Percentiles rank a stretch among this genome's conserved stretches.
Conservation (phyloP, 1,140 invertebrate species). For the Micrasema minimum region DNA sequence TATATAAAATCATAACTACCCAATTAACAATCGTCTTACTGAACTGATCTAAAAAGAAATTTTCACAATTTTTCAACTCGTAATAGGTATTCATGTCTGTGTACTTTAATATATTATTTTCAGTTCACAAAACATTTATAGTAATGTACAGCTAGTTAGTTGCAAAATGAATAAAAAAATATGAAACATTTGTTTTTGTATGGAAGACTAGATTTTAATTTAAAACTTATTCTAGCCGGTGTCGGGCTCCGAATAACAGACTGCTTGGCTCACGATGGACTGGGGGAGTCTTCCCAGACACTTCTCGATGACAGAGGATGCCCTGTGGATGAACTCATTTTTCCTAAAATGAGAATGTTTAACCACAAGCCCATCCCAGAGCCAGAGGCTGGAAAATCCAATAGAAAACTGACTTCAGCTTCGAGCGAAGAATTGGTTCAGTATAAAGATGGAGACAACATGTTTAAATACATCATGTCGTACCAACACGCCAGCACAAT, state of each 20-base stretch:
- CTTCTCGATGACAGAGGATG: constrained; percentile 77
- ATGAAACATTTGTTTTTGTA: no score
- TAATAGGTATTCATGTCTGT: no score
- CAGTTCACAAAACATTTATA: no score
- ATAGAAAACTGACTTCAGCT: constrained; percentile 22
- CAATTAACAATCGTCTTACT: no score
- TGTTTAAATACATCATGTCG: constrained; percentile 66
- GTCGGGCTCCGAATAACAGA: constrained; percentile 78
- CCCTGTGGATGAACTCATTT: constrained; percentile 74
- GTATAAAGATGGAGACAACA: constrained; percentile 55
- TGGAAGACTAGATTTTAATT: no score
- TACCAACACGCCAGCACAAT: constrained; percentile 71
- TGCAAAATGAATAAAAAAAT: no score
- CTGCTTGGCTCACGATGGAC: constrained; percentile 78
- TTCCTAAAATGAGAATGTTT: constrained; percentile 66
- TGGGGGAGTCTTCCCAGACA: constrained; percentile 75
- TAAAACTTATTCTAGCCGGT: constrained; percentile 69
- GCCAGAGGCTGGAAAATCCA: constrained; percentile 55
- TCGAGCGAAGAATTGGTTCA: constrained; percentile 13
- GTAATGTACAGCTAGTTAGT: no score
- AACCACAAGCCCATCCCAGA: constrained; percentile 57
- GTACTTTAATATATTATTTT: no score
- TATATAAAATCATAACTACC: no score
- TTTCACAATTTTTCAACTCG: no score
- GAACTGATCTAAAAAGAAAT: no score